phyloP scores from a whole-genome alignment of 2,113 vertebrate species.

The Podiceps cristatus region DNA sequence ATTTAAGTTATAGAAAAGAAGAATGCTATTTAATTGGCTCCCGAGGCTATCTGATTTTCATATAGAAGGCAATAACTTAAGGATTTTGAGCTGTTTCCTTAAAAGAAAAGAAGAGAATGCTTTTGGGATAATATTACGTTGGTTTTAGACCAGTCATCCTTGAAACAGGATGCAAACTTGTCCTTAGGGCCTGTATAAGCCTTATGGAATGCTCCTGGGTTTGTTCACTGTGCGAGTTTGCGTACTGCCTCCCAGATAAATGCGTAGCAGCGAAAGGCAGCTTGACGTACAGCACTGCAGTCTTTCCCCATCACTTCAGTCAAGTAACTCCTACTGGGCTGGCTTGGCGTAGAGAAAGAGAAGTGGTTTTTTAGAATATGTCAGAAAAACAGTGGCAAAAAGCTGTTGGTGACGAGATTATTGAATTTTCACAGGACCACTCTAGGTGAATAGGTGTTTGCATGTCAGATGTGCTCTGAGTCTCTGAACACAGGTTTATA shows the following conservation, averaged over 20 bases:
- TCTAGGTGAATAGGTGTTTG: neutral
- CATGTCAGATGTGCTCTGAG: neutral
- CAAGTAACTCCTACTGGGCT: neutral
- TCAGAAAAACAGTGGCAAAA: neutral
- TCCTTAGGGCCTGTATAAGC: neutral
- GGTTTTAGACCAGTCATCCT: neutral
- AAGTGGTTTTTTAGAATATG: neutral
- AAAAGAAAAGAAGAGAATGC: neutral
- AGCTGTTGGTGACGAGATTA: neutral
- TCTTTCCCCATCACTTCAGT: neutral
- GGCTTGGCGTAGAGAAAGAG: neutral
- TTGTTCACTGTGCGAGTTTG: neutral
- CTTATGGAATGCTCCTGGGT: neutral
- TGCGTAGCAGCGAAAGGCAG: neutral
- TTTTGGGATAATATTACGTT: neutral
- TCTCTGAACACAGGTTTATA: neutral
- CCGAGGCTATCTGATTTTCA: neutral
- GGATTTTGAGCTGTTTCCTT: neutral
- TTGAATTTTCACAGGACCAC: fast-evolving
- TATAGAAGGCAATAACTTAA: neutral
- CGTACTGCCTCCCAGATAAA: neutral
- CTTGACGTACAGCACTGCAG: neutral
- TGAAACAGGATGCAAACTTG: neutral
- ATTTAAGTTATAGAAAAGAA: neutral
- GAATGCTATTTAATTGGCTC: neutral